phyloP scores from a whole-genome alignment of 2,888 invertebrate species.

The Tetramorium bicarinatum region DNA sequence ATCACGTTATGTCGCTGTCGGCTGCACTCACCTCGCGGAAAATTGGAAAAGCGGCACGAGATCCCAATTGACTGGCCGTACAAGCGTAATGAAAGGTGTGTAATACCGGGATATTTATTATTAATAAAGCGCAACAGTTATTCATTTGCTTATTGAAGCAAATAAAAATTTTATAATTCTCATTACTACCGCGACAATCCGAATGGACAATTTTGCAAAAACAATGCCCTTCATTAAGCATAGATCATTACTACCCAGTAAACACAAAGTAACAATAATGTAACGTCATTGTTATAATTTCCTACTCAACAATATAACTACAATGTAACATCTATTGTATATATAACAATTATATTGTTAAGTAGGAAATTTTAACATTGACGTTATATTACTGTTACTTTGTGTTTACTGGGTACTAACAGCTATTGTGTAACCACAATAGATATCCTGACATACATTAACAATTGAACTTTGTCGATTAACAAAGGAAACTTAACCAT shows the following conservation, averaged over 20 bases:
- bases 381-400: no score
- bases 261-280: no score
- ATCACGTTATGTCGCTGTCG: conserved; percentile 42
- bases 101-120: conserved; percentile 19
- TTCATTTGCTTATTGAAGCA: conserved; percentile 8
- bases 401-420: no score
- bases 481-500: background rate
- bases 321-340: no score
- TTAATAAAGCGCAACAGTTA: conserved; percentile 14
- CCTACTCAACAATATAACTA: no score
- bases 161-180: conserved; percentile 24
- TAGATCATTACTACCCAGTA: background rate
- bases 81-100: conserved; percentile 29
- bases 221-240: background rate
- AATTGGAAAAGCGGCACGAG: conserved; percentile 34
- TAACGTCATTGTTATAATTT: no score
- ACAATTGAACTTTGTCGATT: conserved; percentile 9
- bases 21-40: conserved; percentile 37
- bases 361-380: no score
- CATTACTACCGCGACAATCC: background rate
- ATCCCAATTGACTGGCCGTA: conserved; percentile 22
- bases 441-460: background rate
- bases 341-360: no score
- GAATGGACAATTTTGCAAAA: background rate
- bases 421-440: background rate